Conservation (phyloP, 2,113 vertebrate species). For the Oncorhynchus kisutch region DNA sequence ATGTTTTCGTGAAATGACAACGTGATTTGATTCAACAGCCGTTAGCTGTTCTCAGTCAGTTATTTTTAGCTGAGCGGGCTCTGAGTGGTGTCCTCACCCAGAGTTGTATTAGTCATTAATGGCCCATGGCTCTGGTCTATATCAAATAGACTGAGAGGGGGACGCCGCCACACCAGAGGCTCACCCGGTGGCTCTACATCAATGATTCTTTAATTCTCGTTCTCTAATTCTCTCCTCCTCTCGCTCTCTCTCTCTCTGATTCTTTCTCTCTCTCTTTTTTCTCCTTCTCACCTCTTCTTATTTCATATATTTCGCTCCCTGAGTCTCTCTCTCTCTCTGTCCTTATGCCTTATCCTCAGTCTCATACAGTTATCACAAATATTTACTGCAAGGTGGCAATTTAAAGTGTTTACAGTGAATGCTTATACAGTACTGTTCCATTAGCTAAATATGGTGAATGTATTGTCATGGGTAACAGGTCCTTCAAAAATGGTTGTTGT, state of each 20-base stretch:
- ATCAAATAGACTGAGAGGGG: constrained; percentile 10
- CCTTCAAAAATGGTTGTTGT: background rate
- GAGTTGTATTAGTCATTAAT: constrained; percentile 50
- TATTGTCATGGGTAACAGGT: background rate
- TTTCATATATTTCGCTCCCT: too few relatives aligned
- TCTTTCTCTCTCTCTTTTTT: background rate
- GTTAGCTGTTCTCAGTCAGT: constrained; percentile 23
- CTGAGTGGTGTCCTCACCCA: constrained; percentile 3
- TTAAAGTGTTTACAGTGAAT: background rate
- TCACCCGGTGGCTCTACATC: background rate
- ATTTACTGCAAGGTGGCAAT: background rate
- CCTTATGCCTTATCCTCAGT: too few relatives aligned
- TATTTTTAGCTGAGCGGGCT: constrained; percentile 36
- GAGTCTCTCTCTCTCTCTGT: too few relatives aligned
- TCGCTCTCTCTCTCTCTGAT: background rate
- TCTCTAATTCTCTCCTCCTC: background rate
- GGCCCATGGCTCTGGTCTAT: constrained; percentile 33
- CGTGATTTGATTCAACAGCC: constrained; percentile 21
- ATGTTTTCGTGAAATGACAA: constrained; percentile 26
- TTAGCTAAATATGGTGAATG: background rate
- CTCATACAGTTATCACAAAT: background rate
- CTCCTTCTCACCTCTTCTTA: background rate
- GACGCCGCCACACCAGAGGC: background rate
- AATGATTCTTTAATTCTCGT: background rate
- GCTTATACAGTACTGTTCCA: background rate